Evolutionary conservation across 2,113 vertebrate genomes (phyloP).

Genomic region (Rutilus rutilus): DNA sequence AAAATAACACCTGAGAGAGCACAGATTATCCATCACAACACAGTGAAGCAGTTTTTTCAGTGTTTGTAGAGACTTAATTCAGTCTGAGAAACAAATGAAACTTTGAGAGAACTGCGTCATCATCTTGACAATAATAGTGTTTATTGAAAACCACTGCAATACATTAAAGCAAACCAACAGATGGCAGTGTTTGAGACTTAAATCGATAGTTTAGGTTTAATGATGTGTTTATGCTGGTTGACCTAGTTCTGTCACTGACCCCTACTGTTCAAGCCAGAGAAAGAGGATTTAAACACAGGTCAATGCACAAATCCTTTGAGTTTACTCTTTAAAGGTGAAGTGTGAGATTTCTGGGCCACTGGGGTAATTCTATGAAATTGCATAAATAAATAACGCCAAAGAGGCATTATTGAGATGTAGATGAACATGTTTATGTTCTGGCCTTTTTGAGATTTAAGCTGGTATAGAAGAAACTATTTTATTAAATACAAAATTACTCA

Average conservation of each 20-base stretch:
- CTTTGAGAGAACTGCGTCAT: not conserved
- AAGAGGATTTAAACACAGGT: slow-evolving; percentile 38
- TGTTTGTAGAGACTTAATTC: not conserved
- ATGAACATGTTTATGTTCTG: not conserved
- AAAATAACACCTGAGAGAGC: not conserved
- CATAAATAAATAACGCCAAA: not conserved
- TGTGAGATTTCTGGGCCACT: not conserved
- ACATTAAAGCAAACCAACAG: slow-evolving; percentile 15
- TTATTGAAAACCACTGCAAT: not conserved
- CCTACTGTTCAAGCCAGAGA: slow-evolving; percentile 3
- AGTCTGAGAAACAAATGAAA: slow-evolving; percentile 1
- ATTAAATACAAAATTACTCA: not conserved
- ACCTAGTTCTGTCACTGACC: slow-evolving; percentile 26
- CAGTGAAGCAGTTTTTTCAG: not conserved
- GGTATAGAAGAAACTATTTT: not conserved
- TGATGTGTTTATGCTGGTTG: not conserved
- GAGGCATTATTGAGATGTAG: not conserved
- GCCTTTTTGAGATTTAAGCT: no score
- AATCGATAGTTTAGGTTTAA: not conserved
- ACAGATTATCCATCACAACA: slow-evolving; percentile 16
- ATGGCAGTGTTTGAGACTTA: slow-evolving; percentile 12
- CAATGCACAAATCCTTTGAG: not conserved
- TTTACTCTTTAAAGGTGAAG: not conserved
- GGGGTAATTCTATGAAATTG: not conserved
- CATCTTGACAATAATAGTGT: not conserved